A percentile compares a stretch with the other conserved stretches of the same genome.
Evolutionary conservation across 2,113 vertebrate species (phyloP).

Genomic region (Erythrolamprus reginae): DNA sequence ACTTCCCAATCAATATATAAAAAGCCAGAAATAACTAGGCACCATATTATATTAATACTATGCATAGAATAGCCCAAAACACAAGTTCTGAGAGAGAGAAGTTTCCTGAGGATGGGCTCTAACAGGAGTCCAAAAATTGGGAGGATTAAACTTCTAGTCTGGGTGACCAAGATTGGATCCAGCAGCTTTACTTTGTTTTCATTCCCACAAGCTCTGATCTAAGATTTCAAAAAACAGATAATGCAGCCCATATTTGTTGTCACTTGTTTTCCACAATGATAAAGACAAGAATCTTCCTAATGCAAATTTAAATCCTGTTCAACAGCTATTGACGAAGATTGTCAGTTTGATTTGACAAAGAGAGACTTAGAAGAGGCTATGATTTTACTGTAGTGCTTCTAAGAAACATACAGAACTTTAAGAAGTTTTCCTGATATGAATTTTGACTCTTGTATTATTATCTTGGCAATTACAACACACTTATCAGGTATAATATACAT

Average conservation of each 20-base stretch:
- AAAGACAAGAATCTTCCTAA: background rate
- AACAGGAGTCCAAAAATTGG: background rate
- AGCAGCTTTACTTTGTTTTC: background rate
- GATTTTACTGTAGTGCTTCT: background rate
- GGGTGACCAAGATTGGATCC: background rate
- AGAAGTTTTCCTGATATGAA: background rate
- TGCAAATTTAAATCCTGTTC: background rate
- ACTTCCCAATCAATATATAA: background rate
- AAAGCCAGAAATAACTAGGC: background rate
- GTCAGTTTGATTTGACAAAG: background rate
- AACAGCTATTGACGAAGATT: background rate
- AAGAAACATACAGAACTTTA: background rate
- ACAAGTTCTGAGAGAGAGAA: background rate
- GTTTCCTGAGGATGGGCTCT: background rate
- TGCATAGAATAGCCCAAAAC: background rate
- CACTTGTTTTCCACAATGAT: background rate
- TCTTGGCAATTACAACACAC: background rate
- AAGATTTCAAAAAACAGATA: background rate
- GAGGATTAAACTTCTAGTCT: background rate
- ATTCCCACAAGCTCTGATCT: background rate
- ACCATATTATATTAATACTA: background rate
- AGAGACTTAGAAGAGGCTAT: background rate
- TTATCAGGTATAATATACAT: background rate
- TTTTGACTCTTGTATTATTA: background rate
- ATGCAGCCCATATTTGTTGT: background rate